Evolutionary conservation across 2,797 vertebrate genomes (phyloP), one percentile per base, ranked within the genome.

Genomic region (Chloroceryle amazona): DNA sequence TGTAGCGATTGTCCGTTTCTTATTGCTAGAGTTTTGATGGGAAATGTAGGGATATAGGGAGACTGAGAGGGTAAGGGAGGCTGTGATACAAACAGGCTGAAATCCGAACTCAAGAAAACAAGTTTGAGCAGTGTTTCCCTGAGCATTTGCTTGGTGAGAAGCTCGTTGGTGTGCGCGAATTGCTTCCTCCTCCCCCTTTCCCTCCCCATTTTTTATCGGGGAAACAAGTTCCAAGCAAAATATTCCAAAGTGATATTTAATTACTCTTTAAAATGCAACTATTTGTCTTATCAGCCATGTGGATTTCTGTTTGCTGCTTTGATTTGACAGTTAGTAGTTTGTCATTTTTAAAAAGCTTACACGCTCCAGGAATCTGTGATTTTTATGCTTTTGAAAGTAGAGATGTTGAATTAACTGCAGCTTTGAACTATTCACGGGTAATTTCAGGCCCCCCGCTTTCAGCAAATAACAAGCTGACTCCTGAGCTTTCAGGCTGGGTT

Each of bases 361-460:
- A 81, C 82, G 31, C 80, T 89, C 79, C 92, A 85, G 94, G 96
- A 97, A 86, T 92, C 96, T 97, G 87, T 96, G 96, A 95, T 96
- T 96, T 94, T 89, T 84, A 4, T 79, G 86, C 92, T 93, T 96
- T 95, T 96, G 94, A 97, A 97, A 96, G 93, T 75, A 26, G 86
- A 89, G 96, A 92, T 95, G 96, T 96, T 89, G 95, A 97, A 95
- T 97, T 96, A 96, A 96, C 91, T 95, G 96, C 78, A 60, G 93
- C 95, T 97, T 97, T 97, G 97, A 97, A 97, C 95, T 97, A 85
- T 93, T 96, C 95, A 89, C 22, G 28, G 97, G 42, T 97, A 96
- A 96, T 97, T 97, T 97, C 89, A 90, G 96, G 62, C 96, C 96
- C 95, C 94, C 95, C 0, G 79, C 94, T 96, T 96, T 93, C 96